Conservation (phyloP, 2,797 vertebrate species). For the Tympanoctomys barrerae region DNA sequence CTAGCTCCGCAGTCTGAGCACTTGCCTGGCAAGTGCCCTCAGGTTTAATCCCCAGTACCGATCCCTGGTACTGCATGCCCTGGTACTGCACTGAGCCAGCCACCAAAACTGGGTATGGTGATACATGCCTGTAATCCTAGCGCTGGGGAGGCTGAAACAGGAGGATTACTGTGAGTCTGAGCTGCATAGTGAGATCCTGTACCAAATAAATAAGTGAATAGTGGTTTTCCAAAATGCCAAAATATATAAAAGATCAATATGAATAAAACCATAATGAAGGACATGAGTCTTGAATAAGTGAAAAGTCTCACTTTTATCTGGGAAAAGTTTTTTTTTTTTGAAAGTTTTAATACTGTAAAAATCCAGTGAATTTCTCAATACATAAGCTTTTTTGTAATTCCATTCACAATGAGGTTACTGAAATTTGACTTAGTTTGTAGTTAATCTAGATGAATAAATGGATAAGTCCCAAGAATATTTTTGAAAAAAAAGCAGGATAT, state of each 20-base stretch:
- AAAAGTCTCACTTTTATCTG: background rate
- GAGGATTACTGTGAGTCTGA: too few species aligned
- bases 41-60: too few species aligned
- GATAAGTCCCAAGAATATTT: background rate
- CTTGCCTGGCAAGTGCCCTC: too few species aligned
- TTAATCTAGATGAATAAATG: background rate
- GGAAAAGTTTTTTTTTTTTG: background rate
- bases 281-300: background rate
- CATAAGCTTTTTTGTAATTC: background rate
- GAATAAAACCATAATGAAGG: background rate
- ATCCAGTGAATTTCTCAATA: background rate
- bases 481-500: background rate
- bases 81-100: too few species aligned
- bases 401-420: background rate
- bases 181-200: too few species aligned
- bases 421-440: background rate
- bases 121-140: too few species aligned
- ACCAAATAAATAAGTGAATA: too few species aligned
- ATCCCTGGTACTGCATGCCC: too few species aligned
- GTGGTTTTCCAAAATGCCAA: too few species aligned
- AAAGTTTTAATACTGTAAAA: background rate
- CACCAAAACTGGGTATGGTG: too few species aligned
- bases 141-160: too few species aligned
- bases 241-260: background rate
- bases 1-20: too few species aligned